Evolutionary conservation across 2,888 invertebrate genomes (phyloP).

Genomic region (Bellardia bayeri): DNA sequence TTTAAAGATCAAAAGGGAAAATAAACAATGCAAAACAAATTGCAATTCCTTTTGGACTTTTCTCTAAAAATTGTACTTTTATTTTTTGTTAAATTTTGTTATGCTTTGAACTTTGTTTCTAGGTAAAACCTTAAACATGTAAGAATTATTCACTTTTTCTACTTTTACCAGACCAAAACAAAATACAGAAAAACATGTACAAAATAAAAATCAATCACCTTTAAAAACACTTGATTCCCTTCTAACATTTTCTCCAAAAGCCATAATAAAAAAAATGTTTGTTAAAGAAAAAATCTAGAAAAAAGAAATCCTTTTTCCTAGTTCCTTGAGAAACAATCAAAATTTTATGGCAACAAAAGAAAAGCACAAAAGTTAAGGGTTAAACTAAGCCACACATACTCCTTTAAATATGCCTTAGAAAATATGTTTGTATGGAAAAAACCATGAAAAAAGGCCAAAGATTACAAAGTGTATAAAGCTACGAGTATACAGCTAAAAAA

Average conservation of each 20-base stretch:
- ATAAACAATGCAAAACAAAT: not conserved
- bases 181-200: not conserved
- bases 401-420: slow-evolving; percentile 12
- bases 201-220: slow-evolving; percentile 37
- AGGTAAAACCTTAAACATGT: no score
- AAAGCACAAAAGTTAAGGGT: slow-evolving; percentile 25
- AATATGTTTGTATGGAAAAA: not conserved
- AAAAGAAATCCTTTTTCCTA: not conserved
- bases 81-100: not conserved
- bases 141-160: not conserved
- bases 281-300: not conserved
- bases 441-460: slow-evolving; percentile 26
- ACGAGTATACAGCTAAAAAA: not conserved
- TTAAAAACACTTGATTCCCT: not conserved
- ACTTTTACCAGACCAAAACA: not conserved
- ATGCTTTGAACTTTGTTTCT: no score
- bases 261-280: slow-evolving; percentile 4
- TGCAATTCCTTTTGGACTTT: not conserved
- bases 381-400: slow-evolving; percentile 16
- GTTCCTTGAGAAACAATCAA: slow-evolving; percentile 22
- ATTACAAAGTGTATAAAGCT: not conserved
- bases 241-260: not conserved
- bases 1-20: not conserved
- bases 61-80: not conserved
- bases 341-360: slow-evolving; percentile 7